Conservation (phyloP, 1,140 invertebrate genomes). For the Bombus huntii region DNA sequence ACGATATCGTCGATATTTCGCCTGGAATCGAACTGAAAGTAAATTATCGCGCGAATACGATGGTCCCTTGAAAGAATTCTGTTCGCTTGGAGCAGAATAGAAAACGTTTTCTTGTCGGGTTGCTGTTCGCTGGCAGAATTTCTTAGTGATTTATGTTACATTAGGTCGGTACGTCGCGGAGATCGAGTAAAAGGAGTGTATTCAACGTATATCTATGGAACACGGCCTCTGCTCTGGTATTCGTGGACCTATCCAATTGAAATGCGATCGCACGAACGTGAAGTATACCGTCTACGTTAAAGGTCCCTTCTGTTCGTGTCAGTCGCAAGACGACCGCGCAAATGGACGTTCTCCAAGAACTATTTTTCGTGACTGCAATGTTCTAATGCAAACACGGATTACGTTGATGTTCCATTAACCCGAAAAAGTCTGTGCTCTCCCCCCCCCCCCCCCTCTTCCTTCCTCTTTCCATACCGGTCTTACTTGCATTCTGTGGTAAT, state of each 20-base stretch:
- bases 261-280: slow-evolving; percentile 63
- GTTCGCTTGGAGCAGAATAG: neutral
- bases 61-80: neutral
- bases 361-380: slow-evolving; percentile 53
- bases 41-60: slow-evolving; percentile 21
- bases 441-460: neutral
- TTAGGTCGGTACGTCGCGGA: slow-evolving; percentile 53
- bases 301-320: slow-evolving; percentile 36
- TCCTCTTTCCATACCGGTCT: neutral
- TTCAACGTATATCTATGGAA: slow-evolving; percentile 22
- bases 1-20: neutral
- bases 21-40: neutral
- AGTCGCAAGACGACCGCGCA: slow-evolving; percentile 42
- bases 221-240: slow-evolving; percentile 2
- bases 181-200: slow-evolving; percentile 23
- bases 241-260: slow-evolving; percentile 56
- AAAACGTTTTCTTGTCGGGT: slow-evolving; percentile 34
- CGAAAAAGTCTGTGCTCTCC: neutral
- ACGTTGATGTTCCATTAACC: slow-evolving; percentile 60
- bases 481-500: slow-evolving; percentile 8
- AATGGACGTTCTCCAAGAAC: slow-evolving; percentile 35
- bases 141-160: slow-evolving; percentile 60
- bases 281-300: slow-evolving; percentile 36
- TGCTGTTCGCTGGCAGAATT: slow-evolving; percentile 30
- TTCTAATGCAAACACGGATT: slow-evolving; percentile 47